Evolutionary conservation across 2,113 vertebrate genomes (phyloP).

Genomic region (Phalacrocorax carbo): DNA sequence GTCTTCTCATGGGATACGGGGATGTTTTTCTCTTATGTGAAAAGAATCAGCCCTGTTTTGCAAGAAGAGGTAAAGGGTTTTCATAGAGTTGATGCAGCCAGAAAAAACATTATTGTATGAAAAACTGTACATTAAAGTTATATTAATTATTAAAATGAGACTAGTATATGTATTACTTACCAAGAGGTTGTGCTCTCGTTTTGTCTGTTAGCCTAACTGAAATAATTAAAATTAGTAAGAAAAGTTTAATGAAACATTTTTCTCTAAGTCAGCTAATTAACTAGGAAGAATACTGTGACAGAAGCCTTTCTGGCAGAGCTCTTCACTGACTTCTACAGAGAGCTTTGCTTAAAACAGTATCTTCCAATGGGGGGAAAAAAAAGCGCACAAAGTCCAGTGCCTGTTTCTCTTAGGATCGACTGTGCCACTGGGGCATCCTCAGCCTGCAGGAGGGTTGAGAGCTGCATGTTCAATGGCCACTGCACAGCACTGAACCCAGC

Average conservation of each 20-base stretch:
- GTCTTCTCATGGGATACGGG: neutral
- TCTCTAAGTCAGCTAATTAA: neutral
- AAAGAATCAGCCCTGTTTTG: neutral
- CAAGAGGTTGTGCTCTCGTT: accelerated
- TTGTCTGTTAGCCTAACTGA: neutral
- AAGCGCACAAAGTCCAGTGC: neutral
- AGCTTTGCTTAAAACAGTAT: neutral
- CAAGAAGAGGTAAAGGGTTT: neutral
- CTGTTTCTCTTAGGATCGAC: neutral
- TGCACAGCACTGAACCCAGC: neutral
- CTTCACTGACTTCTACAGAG: neutral
- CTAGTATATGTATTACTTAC: neutral
- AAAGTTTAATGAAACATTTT: neutral
- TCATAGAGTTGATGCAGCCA: neutral
- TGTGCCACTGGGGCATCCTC: neutral
- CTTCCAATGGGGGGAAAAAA: neutral
- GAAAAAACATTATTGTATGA: neutral
- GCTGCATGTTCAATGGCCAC: accelerated
- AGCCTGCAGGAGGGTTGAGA: neutral
- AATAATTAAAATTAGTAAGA: neutral
- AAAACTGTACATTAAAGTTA: neutral
- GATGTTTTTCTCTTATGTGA: neutral
- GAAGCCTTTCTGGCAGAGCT: neutral
- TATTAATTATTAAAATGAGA: neutral
- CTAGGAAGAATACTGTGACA: neutral